phyloP scores from a whole-genome alignment of 2,113 vertebrate genomes.

The Rhynchopsitta pachyrhyncha region DNA sequence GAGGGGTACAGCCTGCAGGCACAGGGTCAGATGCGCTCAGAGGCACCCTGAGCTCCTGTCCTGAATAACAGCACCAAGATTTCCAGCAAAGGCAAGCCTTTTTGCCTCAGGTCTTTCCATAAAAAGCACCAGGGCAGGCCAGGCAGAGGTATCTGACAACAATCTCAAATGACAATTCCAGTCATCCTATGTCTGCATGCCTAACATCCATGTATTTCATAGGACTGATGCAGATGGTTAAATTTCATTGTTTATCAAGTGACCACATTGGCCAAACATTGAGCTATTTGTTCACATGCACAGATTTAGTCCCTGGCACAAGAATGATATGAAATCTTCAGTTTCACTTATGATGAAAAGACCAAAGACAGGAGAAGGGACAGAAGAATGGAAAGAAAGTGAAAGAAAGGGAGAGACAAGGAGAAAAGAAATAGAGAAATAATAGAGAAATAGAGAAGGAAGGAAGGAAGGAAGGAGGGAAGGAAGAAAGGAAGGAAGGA shows the following conservation, averaged over 20 bases:
- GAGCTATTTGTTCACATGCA: not conserved
- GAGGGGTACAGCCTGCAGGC: not conserved
- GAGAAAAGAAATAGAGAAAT: not conserved
- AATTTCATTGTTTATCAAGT: not conserved
- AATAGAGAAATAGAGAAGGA: no score
- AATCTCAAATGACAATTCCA: not conserved
- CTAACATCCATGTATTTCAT: not conserved
- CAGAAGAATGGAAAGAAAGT: not conserved
- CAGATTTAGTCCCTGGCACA: not conserved
- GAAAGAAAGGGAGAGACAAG: not conserved
- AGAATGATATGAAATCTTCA: not conserved
- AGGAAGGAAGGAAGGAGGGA: no score
- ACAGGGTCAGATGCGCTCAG: not conserved
- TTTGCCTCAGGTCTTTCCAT: not conserved
- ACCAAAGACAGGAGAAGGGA: not conserved
- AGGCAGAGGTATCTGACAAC: not conserved
- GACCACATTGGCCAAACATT: not conserved
- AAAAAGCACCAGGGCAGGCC: not conserved
- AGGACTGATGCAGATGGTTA: not conserved
- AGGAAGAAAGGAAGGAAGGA: no score
- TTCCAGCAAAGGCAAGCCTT: not conserved
- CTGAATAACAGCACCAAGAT: not conserved
- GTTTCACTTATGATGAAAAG: not conserved
- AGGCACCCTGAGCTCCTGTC: fast-evolving
- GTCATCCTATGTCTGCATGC: not conserved